Conservation (phyloP, 2,797 vertebrate species). For the Rhinoraja longicauda region DNA sequence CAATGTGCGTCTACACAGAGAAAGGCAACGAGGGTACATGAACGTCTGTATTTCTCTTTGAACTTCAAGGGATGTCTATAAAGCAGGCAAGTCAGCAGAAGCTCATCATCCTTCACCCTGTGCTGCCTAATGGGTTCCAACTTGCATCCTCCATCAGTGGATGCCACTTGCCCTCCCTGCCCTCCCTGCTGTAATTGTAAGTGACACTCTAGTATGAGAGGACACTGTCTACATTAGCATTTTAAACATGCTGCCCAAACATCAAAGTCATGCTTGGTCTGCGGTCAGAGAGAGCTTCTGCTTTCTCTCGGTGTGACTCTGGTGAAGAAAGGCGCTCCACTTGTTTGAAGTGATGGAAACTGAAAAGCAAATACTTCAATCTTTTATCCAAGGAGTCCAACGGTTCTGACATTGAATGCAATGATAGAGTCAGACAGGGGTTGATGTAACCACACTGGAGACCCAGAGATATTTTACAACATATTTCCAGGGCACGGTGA, state of each 20-base stretch:
- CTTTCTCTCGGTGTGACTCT: background rate
- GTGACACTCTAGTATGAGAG: conserved; percentile 10
- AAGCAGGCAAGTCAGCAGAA: background rate
- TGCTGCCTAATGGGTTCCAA: background rate
- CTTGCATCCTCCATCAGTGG: background rate
- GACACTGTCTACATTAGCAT: background rate
- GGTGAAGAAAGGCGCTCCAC: background rate
- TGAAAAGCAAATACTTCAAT: background rate
- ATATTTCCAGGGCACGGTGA: no score
- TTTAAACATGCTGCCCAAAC: conserved; percentile 10
- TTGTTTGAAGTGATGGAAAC: background rate
- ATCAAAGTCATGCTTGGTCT: background rate
- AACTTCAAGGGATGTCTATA: conserved; percentile 19
- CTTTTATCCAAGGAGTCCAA: background rate
- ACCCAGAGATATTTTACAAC: no score
- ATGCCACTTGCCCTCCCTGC: background rate
- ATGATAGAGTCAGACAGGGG: no score
- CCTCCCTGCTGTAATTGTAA: background rate
- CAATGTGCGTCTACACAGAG: background rate
- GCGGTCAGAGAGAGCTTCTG: background rate
- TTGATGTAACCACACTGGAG: no score
- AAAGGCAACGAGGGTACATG: background rate
- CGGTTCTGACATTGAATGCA: background rate
- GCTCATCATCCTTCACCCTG: background rate
- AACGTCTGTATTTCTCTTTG: background rate